phyloP scores from a whole-genome alignment of 2,113 vertebrate species.

The Orientallactaga bullata region DNA sequence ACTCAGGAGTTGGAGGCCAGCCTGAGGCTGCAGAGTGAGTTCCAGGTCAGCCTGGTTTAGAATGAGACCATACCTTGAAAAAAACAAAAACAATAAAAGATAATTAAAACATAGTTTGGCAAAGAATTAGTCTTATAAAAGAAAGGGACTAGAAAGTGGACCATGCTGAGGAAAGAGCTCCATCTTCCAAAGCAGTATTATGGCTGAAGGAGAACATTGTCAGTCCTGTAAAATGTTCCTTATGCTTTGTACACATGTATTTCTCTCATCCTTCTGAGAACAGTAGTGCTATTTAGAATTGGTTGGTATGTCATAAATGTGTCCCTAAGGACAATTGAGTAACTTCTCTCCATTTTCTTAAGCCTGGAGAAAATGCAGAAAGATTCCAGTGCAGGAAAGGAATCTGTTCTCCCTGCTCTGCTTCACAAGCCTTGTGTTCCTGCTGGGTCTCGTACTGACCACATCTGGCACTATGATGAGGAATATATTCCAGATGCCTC shows the following conservation, averaged over 20 bases:
- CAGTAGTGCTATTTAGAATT: conserved; percentile 37
- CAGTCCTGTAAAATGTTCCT: background rate
- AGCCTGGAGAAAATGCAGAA: conserved; percentile 92
- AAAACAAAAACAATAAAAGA: background rate
- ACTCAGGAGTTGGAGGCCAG: too few species aligned
- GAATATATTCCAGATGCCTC: conserved; percentile 93
- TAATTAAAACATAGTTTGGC: conserved; percentile 44
- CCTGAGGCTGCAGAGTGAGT: too few species aligned
- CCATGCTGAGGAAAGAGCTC: conserved; percentile 4
- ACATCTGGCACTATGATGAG: conserved; percentile 96
- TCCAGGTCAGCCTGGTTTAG: too few species aligned
- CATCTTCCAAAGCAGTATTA: conserved; percentile 9
- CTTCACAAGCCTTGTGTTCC: conserved; percentile 86
- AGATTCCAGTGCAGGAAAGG: conserved; percentile 84
- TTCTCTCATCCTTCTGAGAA: conserved; percentile 2
- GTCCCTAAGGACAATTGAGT: conserved; percentile 69
- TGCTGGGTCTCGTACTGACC: conserved; percentile 84
- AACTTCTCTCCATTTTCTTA: conserved; percentile 79
- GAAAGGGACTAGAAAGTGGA: conserved; percentile 1
- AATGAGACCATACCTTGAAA: too few species aligned
- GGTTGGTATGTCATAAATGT: conserved; percentile 39
- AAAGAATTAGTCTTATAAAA: conserved; percentile 55
- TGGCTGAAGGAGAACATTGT: background rate
- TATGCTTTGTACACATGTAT: background rate
- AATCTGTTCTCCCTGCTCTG: conserved; percentile 82